Evolutionary conservation across 2,888 invertebrate genomes (phyloP).

Genomic region (Cantharis lateralis): DNA sequence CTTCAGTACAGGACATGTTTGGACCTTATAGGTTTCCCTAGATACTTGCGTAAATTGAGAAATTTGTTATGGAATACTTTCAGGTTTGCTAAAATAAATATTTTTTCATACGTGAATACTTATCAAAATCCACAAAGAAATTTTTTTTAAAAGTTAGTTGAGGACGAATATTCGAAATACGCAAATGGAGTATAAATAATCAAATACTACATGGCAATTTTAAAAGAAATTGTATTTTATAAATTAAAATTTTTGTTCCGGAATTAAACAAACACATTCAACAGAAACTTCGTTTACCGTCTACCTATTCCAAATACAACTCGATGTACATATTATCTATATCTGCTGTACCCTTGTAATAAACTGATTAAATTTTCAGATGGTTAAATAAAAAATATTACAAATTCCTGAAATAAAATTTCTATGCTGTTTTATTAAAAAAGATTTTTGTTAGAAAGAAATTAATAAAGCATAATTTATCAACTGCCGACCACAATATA

Average conservation of each 20-base stretch:
- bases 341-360: background rate
- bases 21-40: conserved; percentile 43
- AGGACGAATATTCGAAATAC: background rate
- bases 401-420: background rate
- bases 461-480: no score
- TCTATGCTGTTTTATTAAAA: background rate
- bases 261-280: background rate
- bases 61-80: conserved; percentile 41
- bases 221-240: background rate
- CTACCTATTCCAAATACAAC: background rate
- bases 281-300: background rate
- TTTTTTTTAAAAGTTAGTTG: background rate
- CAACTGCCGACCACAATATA: no score
- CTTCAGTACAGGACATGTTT: conserved; percentile 41
- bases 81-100: conserved; percentile 19
- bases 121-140: background rate
- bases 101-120: background rate
- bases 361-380: background rate
- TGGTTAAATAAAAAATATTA: background rate
- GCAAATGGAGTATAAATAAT: background rate
- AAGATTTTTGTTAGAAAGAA: background rate
- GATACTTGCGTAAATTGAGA: conserved; percentile 46
- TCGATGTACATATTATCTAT: background rate
- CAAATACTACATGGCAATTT: background rate
- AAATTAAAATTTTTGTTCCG: background rate